Conservation (phyloP, 2,888 invertebrate species). For the Steinernema carpocapsae region DNA sequence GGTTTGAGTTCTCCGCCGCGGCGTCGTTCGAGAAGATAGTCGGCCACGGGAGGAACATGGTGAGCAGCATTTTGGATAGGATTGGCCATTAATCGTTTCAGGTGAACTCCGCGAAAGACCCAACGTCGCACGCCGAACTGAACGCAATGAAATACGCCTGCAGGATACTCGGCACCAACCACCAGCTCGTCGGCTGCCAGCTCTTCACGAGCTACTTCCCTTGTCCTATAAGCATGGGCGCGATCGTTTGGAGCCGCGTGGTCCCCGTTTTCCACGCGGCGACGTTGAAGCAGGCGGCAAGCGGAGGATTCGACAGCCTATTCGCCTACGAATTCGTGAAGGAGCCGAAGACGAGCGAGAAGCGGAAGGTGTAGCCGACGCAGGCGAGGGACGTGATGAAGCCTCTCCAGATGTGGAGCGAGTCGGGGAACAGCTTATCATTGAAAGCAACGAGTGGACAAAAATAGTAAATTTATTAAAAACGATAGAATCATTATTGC, state of each 20-base stretch:
- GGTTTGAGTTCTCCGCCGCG: too few relatives aligned
- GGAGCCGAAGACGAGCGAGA: too few relatives aligned
- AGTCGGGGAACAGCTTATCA: background rate
- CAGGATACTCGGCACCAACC: slow-evolving; percentile 51
- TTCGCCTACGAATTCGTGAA: too few relatives aligned
- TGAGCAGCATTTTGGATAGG: slow-evolving; percentile 31
- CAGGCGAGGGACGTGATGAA: slow-evolving; percentile 46
- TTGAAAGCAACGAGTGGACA: background rate
- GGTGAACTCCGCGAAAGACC: slow-evolving; percentile 60
- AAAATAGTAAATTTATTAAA: background rate
- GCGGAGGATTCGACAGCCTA: too few relatives aligned
- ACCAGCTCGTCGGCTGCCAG: slow-evolving; percentile 52
- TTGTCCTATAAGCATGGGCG: slow-evolving; percentile 67
- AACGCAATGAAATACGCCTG: slow-evolving; percentile 64
- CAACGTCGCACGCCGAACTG: slow-evolving; percentile 66
- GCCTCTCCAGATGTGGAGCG: slow-evolving; percentile 52
- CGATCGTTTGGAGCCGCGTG: slow-evolving; percentile 62
- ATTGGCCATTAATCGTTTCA: too few relatives aligned
- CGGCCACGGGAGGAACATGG: slow-evolving; percentile 64
- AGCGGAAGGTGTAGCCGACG: slow-evolving; percentile 47
- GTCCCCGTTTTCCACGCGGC: slow-evolving; percentile 64
- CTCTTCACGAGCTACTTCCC: slow-evolving; percentile 67
- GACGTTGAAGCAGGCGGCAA: slow-evolving; percentile 46
- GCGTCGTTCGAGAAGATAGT: slow-evolving; percentile 61
- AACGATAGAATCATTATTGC: too few relatives aligned